A percentile compares a stretch with the other conserved stretches of the same genome.
Conservation (phyloP, 2,888 invertebrate genomes). For the Embidobia sp. region DNA sequence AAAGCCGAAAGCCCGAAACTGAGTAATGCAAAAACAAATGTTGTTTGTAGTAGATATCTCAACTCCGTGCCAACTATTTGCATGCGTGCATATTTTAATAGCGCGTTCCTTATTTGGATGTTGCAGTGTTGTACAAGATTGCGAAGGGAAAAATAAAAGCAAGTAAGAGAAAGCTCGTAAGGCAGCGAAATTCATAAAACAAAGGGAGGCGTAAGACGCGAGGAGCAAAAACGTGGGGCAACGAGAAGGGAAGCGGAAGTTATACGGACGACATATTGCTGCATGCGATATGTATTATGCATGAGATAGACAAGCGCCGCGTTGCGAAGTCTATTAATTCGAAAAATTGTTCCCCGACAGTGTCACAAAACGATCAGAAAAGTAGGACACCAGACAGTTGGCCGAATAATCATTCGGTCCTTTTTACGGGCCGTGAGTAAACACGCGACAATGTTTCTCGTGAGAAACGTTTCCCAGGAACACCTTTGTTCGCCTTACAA, state of each 20-base stretch:
- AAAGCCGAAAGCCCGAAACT: too few relatives aligned
- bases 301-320: constrained; percentile 72
- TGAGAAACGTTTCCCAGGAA: too few relatives aligned
- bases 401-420: constrained; percentile 19
- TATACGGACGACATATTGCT: constrained; percentile 76
- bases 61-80: too few relatives aligned
- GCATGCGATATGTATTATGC: constrained; percentile 78
- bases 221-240: constrained; percentile 56
- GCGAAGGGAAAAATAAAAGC: background rate
- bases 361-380: constrained; percentile 34
- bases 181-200: constrained; percentile 77
- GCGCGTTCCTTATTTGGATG: too few relatives aligned
- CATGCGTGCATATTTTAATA: too few relatives aligned
- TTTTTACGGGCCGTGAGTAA: constrained; percentile 5
- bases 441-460: too few relatives aligned
- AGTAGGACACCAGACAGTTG: constrained; percentile 18
- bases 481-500: too few relatives aligned
- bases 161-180: constrained; percentile 5
- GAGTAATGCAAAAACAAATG: too few relatives aligned
- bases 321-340: constrained; percentile 75
- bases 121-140: too few relatives aligned
- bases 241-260: constrained; percentile 59
- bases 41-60: too few relatives aligned
- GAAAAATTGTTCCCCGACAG: constrained; percentile 70
- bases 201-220: constrained; percentile 61